Conservation (phyloP, 2,113 vertebrate species). For the Aix galericulata region DNA sequence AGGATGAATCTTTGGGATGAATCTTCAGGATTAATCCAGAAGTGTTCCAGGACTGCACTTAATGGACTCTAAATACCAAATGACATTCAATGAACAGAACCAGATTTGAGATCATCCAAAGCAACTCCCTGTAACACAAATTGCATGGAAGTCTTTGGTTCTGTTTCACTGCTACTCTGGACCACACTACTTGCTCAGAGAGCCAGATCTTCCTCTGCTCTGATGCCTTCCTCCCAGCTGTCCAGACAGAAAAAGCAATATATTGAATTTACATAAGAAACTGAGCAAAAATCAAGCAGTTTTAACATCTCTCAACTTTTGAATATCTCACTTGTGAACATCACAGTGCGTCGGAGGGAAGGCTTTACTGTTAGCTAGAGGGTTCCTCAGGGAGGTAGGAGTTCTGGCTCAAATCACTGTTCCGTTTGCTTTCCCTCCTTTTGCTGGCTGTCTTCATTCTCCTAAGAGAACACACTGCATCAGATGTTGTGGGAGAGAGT, state of each 20-base stretch:
- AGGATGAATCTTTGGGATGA: no score
- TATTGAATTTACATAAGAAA: not conserved
- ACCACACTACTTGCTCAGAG: not conserved
- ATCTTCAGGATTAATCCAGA: not conserved
- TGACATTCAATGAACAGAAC: not conserved
- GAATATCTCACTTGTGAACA: not conserved
- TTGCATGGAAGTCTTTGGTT: not conserved
- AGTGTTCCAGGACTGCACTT: not conserved
- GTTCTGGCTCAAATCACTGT: not conserved
- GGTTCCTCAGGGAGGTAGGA: not conserved
- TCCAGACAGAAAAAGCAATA: not conserved
- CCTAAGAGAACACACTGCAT: not conserved
- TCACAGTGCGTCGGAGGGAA: not conserved
- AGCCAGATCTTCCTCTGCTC: not conserved
- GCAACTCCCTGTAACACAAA: not conserved
- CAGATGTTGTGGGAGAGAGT: not conserved
- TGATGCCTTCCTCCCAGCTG: not conserved
- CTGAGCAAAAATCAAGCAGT: not conserved
- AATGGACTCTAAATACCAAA: not conserved
- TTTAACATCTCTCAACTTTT: not conserved
- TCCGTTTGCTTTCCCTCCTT: not conserved
- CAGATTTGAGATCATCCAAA: not conserved
- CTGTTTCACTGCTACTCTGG: not conserved
- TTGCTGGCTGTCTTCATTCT: not conserved
- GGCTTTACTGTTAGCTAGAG: not conserved